phyloP scores from a whole-genome alignment of 2,797 vertebrate species.

The Phoebastria nigripes region DNA sequence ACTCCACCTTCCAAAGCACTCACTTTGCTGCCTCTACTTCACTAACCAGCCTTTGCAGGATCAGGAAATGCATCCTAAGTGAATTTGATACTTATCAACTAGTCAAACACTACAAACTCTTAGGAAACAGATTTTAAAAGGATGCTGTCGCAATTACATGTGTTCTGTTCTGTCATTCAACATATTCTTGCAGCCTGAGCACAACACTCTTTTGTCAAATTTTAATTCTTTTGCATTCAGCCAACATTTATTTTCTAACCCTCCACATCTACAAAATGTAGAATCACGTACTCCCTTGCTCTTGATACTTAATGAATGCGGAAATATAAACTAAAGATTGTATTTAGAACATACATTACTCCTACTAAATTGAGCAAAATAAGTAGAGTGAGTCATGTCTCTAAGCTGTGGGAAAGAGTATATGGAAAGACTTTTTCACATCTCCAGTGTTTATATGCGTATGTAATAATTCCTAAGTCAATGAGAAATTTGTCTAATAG shows the following conservation, averaged over 20 bases:
- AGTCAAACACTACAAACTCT: background rate
- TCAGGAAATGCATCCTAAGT: background rate
- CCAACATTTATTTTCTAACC: background rate
- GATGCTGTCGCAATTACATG: background rate
- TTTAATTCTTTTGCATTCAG: background rate
- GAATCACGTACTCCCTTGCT: background rate
- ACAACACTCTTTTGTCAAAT: background rate
- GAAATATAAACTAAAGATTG: background rate
- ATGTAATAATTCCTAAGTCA: background rate
- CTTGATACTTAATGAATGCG: background rate
- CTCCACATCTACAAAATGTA: background rate
- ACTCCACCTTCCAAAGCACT: background rate
- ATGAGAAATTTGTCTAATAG: background rate
- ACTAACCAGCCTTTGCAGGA: background rate
- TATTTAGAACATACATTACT: background rate
- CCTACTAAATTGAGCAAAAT: conserved; percentile 18
- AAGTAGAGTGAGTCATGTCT: background rate
- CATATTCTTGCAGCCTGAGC: background rate
- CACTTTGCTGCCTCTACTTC: background rate
- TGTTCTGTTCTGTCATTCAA: background rate
- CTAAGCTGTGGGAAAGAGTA: background rate
- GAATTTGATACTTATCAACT: background rate
- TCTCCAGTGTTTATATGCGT: background rate
- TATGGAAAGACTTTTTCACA: background rate
- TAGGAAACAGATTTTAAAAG: background rate